phyloP scores from a whole-genome alignment of 2,888 invertebrate genomes.

The Keiferia lycopersicella region DNA sequence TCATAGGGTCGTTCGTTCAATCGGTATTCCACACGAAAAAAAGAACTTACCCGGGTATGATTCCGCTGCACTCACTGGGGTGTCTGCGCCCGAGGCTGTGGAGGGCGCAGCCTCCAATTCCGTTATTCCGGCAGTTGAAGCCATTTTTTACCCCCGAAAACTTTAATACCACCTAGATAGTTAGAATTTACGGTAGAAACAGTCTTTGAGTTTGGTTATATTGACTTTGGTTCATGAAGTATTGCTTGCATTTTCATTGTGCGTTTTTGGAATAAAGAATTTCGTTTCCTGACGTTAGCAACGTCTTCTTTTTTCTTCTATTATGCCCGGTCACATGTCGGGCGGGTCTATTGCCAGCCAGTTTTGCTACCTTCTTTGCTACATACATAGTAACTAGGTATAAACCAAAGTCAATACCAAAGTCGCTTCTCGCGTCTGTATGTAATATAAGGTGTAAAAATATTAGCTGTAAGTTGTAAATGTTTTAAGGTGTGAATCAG shows the following conservation, averaged over 20 bases:
- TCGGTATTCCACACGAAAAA: too few species aligned
- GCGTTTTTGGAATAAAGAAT: slow-evolving; percentile 44
- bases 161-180: background rate
- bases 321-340: background rate
- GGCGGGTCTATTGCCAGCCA: background rate
- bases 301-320: background rate
- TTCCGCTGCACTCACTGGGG: background rate
- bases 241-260: too few species aligned
- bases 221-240: slow-evolving; percentile 45
- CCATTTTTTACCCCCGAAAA: background rate
- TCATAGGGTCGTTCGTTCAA: too few species aligned
- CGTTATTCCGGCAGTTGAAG: slow-evolving; percentile 7
- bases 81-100: background rate
- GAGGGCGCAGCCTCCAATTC: background rate
- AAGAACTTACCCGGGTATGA: too few species aligned
- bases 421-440: too few species aligned
- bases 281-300: slow-evolving; percentile 38
- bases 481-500: too few species aligned
- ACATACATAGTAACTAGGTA: too few species aligned
- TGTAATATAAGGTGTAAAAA: too few species aligned
- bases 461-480: too few species aligned
- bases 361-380: too few species aligned
- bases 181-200: slow-evolving; percentile 10
- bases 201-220: slow-evolving; percentile 10
- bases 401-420: too few species aligned